Evolutionary conservation across 2,113 vertebrate species (phyloP), one percentile per base, ranked within the genome.

Genomic region (Pavo muticus): DNA sequence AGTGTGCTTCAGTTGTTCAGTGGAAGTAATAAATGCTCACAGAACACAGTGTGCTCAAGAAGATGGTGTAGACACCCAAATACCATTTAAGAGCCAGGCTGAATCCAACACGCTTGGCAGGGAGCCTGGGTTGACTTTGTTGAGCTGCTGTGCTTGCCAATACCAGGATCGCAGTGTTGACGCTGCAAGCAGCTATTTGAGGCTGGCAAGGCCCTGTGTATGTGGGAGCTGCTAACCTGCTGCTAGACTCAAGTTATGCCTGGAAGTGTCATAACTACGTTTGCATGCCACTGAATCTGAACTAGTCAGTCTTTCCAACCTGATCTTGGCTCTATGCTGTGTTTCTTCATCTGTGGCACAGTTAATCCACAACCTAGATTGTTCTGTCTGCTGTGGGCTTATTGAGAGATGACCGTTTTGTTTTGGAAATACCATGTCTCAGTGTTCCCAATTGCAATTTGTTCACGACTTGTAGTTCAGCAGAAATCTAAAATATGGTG

Each of bases 71-170:
- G 86, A 88, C 86, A 84, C 76, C 56, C 60, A 91, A 56, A 91
- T 88, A 77, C 79, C 57, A 10, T 60, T 18, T 77, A 91, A 84
- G 69, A 84, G 32, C 50, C 60, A 88, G 42, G 19, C 60, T 54
- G 45, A 83, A 50, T 93, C 60, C 69, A 84, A 32, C 68, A 93
- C 59, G 64, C 64, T 83, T 96, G 93, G 92, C 90, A 90, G n/a
- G 23, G 60, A 94, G 92, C 92, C 92, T 1, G 1, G 50, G 64
- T 64, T 90, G 88, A 86, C 86, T 95, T 85, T 77, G 75, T 85
- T 80, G 75, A 93, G 60, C 79, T 50, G 3, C 50, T 90, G 4
- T 54, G 42, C 72, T 88, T 93, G 90, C 90, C 83, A 85, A 0
- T 86, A 39, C 10, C 18, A 74, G 68, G 50, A 76, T 93, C 37